Conservation (phyloP, 2,888 invertebrate species). For the Machimus atricapillus region DNA sequence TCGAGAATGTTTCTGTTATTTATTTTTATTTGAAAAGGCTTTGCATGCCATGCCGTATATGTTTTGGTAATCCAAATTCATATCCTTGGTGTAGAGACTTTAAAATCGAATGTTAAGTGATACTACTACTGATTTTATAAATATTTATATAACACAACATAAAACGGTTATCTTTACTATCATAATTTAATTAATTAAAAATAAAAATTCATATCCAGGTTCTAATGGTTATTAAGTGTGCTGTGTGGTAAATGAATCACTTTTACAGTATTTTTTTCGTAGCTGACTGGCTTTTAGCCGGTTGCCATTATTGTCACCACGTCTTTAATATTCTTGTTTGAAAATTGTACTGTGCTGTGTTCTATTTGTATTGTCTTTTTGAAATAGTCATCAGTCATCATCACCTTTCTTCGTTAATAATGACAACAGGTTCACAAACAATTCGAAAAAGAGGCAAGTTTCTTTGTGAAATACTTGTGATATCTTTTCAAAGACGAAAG, state of each 20-base stretch:
- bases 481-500: background rate
- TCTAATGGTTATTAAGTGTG: background rate
- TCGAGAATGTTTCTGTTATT: no score
- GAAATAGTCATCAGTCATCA: background rate
- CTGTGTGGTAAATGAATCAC: background rate
- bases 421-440: background rate
- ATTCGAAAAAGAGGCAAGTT: background rate
- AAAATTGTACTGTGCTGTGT: background rate
- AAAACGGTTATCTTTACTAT: background rate
- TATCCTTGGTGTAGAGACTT: no score
- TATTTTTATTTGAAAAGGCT: no score
- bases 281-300: background rate
- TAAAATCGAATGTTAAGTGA: no score
- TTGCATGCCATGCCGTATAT: no score
- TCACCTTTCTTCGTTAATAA: background rate
- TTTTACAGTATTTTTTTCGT: background rate
- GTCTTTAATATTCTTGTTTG: background rate
- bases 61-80: no score
- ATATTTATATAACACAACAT: background rate
- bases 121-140: no score
- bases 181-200: background rate
- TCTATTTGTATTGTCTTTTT: background rate
- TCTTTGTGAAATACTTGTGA: background rate
- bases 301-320: background rate
- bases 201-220: background rate